These are phyloP conservation scores for Sphaeramia orbicularis DNA, from an alignment of 2,797 vertebrate genomes.

Conservation along the genomic window DNA sequence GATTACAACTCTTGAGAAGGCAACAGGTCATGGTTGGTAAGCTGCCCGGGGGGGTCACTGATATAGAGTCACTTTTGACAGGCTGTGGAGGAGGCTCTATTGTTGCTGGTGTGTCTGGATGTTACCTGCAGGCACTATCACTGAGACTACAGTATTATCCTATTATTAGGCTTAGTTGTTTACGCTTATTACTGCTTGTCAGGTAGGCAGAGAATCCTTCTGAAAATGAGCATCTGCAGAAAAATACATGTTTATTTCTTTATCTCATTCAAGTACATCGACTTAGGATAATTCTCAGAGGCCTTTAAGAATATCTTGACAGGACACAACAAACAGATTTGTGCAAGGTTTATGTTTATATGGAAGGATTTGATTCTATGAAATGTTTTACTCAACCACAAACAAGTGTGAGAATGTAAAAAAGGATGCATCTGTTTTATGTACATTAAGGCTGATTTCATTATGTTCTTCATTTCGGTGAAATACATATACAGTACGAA, in stretches of 20 bases:
- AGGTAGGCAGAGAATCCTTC: slow-evolving; percentile 86
- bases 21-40: slow-evolving; percentile 88
- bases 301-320: slow-evolving; percentile 72
- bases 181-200: slow-evolving; percentile 88
- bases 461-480: slow-evolving; percentile 50
- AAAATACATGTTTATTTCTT: slow-evolving; percentile 78
- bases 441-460: slow-evolving; percentile 62
- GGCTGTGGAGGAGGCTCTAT: slow-evolving; percentile 87
- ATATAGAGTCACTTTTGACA: slow-evolving; percentile 87
- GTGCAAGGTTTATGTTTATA: slow-evolving; percentile 67
- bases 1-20: slow-evolving; percentile 85
- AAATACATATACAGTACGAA: slow-evolving; percentile 69
- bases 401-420: slow-evolving; percentile 44
- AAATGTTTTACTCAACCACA: slow-evolving; percentile 45
- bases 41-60: slow-evolving; percentile 85
- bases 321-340: slow-evolving; percentile 72
- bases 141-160: slow-evolving; percentile 88
- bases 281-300: slow-evolving; percentile 79
- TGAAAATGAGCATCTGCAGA: slow-evolving; percentile 80
- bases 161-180: slow-evolving; percentile 91
- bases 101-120: slow-evolving; percentile 86
- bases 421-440: slow-evolving; percentile 66
- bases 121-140: slow-evolving; percentile 87
- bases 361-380: slow-evolving; percentile 54
- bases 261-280: slow-evolving; percentile 78